Evolutionary conservation across 2,888 invertebrate genomes (phyloP).

Genomic region (Gymnoscelis rufifasciata): DNA sequence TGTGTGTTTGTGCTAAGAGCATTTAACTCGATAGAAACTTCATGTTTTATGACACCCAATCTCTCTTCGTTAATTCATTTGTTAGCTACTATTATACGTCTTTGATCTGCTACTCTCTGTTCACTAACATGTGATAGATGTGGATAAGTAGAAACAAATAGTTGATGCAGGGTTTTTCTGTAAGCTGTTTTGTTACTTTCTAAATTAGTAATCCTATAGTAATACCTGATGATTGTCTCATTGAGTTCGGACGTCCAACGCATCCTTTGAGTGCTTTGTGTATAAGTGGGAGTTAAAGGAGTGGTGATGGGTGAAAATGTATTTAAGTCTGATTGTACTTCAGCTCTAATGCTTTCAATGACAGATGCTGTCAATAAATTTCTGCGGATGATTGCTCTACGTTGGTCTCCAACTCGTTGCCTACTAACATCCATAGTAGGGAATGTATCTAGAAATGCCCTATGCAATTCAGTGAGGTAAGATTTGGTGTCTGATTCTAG

Average conservation of each 20-base stretch:
- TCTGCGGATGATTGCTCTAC: not conserved
- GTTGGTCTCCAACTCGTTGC: slow-evolving; percentile 13
- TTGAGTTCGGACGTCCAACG: slow-evolving; percentile 10
- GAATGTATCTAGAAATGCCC: slow-evolving; percentile 2
- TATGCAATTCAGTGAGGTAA: slow-evolving; percentile 11
- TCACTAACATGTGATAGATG: slow-evolving; percentile 7
- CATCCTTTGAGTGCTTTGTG: slow-evolving; percentile 4
- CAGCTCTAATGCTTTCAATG: not conserved
- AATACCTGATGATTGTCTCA: slow-evolving; percentile 5
- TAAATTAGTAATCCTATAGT: slow-evolving; percentile 8
- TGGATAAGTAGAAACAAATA: not conserved
- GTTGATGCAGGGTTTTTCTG: slow-evolving; percentile 5
- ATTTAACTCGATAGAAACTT: not conserved
- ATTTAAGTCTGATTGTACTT: not conserved
- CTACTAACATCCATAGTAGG: slow-evolving; percentile 9
- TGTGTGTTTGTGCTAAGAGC: not conserved
- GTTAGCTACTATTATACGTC: slow-evolving; percentile 9
- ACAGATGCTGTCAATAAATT: not conserved
- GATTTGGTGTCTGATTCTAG: not conserved
- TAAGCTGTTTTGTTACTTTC: slow-evolving; percentile 10
- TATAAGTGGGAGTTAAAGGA: not conserved
- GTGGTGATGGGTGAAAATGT: not conserved
- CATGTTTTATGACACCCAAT: not conserved
- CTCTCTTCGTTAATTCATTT: not conserved
- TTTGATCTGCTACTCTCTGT: slow-evolving; percentile 15